Evolutionary conservation across 1,140 invertebrate genomes (phyloP).

Genomic region (Zaprionus capensis): DNA sequence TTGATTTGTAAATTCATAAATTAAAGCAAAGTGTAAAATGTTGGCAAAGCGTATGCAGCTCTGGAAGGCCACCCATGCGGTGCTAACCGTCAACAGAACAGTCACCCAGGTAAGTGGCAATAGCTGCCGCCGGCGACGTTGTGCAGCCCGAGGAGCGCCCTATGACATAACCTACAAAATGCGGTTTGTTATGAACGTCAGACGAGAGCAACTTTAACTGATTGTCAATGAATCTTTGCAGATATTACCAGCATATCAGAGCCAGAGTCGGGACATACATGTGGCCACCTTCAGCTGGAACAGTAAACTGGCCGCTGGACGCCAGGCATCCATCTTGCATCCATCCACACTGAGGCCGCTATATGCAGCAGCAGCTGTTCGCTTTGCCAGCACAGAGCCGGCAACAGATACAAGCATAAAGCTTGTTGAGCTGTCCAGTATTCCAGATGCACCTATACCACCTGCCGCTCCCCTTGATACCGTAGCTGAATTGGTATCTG

Average conservation of each 20-base stretch:
- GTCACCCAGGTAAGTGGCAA: constrained; percentile 54
- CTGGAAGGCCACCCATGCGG: constrained; percentile 53
- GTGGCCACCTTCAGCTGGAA: constrained; percentile 26
- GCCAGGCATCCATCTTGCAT: neutral
- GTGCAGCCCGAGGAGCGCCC: neutral
- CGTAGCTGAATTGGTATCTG: constrained; percentile 85
- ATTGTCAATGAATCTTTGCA: constrained; percentile 13
- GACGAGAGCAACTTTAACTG: neutral
- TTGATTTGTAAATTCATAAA: constrained; percentile 51
- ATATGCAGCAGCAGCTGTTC: constrained; percentile 14
- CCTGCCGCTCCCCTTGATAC: constrained; percentile 81
- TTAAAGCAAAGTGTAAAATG: constrained; percentile 57
- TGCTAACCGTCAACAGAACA: constrained; percentile 10
- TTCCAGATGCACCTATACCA: constrained; percentile 86
- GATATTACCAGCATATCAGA: constrained; percentile 17
- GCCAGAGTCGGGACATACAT: constrained; percentile 35
- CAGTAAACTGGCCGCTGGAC: constrained; percentile 2
- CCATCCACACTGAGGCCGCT: constrained; percentile 16
- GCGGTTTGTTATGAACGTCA: constrained; percentile 51
- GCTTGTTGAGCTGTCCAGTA: constrained; percentile 83
- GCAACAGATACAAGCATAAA: constrained; percentile 41
- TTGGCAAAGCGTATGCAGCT: constrained; percentile 70
- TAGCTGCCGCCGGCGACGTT: neutral
- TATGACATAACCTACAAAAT: constrained; percentile 64
- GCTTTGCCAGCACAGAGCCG: constrained; percentile 60